Percentiles rank a stretch among this genome's conserved stretches.
Evolutionary conservation across 2,113 vertebrate species (phyloP).

Genomic region (Origma solitaria): DNA sequence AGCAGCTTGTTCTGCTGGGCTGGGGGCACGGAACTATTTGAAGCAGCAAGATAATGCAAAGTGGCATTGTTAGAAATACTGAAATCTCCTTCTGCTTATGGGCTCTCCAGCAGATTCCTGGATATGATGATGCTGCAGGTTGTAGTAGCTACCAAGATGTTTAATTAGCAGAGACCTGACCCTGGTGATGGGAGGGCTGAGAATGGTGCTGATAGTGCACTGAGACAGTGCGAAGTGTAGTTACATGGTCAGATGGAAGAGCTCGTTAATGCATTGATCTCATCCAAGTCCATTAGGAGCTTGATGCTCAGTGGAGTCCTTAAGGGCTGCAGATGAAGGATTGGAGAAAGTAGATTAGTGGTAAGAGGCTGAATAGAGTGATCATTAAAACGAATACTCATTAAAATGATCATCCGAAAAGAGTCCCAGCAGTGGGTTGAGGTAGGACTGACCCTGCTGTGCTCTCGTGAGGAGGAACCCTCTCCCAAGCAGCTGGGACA

Average conservation of each 20-base stretch:
- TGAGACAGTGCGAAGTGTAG: neutral
- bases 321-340: neutral
- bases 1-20: neutral
- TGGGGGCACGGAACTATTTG: neutral
- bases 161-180: slow-evolving; percentile 6
- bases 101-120: neutral
- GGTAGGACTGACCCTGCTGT: neutral
- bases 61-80: neutral
- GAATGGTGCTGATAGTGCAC: neutral
- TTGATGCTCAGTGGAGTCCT: neutral
- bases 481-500: neutral
- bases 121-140: neutral
- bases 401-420: neutral
- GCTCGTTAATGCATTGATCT: slow-evolving; percentile 35
- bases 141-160: neutral
- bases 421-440: neutral
- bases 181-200: neutral
- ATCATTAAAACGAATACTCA: neutral
- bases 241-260: neutral
- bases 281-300: slow-evolving; percentile 23
- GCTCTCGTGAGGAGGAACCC: neutral
- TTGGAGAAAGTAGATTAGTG: neutral
- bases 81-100: neutral
- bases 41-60: neutral
- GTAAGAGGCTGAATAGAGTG: neutral